Evolutionary conservation across 2,113 vertebrate species (phyloP).

Genomic region (Misgurnus anguillicaudatus): DNA sequence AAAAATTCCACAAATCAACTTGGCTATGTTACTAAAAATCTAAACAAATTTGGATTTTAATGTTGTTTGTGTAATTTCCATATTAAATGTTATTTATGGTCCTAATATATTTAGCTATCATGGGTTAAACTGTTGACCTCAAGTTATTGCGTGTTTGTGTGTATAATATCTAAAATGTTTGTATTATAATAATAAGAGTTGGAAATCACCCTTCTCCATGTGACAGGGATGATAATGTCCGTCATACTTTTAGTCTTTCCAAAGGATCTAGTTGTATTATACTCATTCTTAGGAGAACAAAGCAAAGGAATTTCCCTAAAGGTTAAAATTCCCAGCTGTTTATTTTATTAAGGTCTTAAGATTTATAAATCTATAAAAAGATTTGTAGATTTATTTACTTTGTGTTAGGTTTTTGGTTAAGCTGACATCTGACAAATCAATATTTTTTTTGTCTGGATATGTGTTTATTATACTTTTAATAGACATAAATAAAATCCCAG

Average conservation of each 20-base stretch:
- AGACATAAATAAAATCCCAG: neutral
- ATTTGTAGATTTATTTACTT: too few species aligned
- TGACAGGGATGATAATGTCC: constrained; percentile 11
- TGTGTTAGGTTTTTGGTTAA: neutral
- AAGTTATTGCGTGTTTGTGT: too few species aligned
- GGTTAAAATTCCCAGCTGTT: neutral
- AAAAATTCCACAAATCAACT: too few species aligned
- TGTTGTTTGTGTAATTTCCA: neutral
- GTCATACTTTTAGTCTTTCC: constrained; percentile 5
- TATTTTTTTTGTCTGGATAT: too few species aligned
- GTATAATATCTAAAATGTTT: too few species aligned
- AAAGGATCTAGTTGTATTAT: neutral
- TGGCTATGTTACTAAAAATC: neutral
- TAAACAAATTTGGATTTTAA: neutral
- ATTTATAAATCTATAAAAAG: too few species aligned
- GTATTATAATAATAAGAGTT: neutral
- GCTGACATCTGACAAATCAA: neutral
- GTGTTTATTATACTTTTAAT: too few species aligned
- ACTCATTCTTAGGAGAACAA: constrained; percentile 24
- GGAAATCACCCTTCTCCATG: constrained; percentile 39
- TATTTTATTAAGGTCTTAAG: neutral
- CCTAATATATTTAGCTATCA: neutral
- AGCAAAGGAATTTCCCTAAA: constrained; percentile 30
- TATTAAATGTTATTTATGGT: neutral
- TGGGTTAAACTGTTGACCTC: too few species aligned